Evolutionary conservation across 2,888 invertebrate species (phyloP), one percentile per base, ranked within the genome.

Genomic region (Caenorhabditis becei): DNA sequence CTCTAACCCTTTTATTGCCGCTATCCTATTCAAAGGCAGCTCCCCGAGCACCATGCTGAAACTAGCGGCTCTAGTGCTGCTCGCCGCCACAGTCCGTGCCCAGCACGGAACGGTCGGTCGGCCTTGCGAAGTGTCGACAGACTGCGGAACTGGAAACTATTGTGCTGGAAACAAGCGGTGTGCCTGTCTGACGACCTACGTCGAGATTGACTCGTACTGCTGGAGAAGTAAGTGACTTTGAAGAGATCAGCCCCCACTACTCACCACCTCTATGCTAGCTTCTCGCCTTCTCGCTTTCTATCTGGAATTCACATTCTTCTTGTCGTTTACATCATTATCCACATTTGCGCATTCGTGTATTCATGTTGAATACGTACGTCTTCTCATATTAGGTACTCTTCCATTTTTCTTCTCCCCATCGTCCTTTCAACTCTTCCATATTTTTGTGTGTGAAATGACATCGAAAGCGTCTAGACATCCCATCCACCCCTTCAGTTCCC

Each of bases 151-250:
- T 23, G 91, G 91, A 47, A 89, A 89, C 77, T 91, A 90, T 82
- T 91, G 91, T 83, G 91, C 89, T 37, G 89, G 90, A 37, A 91
- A 91, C 80, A 90, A 91, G 84, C 86, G 89, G 18, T 91, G 91
- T 72, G 90, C 90, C n/a, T 91, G 91, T 72, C 85, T 91, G 49
- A 88, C 91, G 23, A 91, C 89, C 26, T 91, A 90, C 78, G 91
- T 91, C 32, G 89, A 89, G 80, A 90, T 91, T 84, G 89, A 91
- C 82, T 88, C 88, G 47, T 91, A 89, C 79, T 91, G 91, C 79
- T 91, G 91, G 91, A 83, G 89, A 85, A 91, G 91, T 91, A 72
- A 84, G 90, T 88, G 62, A 61, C 44, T 58, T 56, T 47, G 24
- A 61, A 35, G 59, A 59, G 59, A 37, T 4, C 18, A 18, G 47